A percentile compares a stretch with the other conserved stretches of the same genome.
phyloP scores from a whole-genome alignment of 1,140 invertebrate species.

The Thalassaphorura encarpata region DNA sequence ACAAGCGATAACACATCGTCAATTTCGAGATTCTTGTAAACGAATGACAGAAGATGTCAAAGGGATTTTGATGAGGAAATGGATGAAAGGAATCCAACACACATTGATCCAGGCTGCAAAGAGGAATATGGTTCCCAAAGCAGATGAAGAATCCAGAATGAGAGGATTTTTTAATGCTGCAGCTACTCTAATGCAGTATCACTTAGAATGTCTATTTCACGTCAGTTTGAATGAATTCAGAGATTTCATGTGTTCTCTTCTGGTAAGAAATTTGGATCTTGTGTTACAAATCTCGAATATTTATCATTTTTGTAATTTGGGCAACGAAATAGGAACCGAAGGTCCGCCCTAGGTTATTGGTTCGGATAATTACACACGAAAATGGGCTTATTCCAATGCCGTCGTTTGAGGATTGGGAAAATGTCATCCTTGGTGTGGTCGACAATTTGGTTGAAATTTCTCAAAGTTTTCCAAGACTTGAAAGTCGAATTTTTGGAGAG shows the following conservation, averaged over 20 bases:
- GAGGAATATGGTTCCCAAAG: slow-evolving; percentile 59
- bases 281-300: not conserved
- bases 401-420: slow-evolving; percentile 32
- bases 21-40: slow-evolving; percentile 45
- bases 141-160: slow-evolving; percentile 52
- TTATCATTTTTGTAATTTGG: slow-evolving; percentile 1
- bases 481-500: slow-evolving; percentile 29
- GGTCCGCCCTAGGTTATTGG: slow-evolving; percentile 25
- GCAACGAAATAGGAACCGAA: slow-evolving; percentile 18
- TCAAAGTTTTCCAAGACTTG: slow-evolving; percentile 26
- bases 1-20: slow-evolving; percentile 45
- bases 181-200: slow-evolving; percentile 72
- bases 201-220: slow-evolving; percentile 67
- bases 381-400: slow-evolving; percentile 21
- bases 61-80: slow-evolving; percentile 45
- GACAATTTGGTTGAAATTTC: slow-evolving; percentile 26
- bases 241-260: slow-evolving; percentile 60
- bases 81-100: slow-evolving; percentile 50
- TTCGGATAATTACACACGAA: slow-evolving; percentile 21
- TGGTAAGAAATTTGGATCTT: slow-evolving; percentile 44
- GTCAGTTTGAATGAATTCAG: slow-evolving; percentile 68
- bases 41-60: slow-evolving; percentile 45
- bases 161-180: slow-evolving; percentile 73
- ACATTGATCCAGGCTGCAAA: slow-evolving; percentile 57
- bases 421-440: slow-evolving; percentile 14